Evolutionary conservation across 2,888 invertebrate species (phyloP), one percentile per base, ranked within the genome.

Genomic region (Troides helena): DNA sequence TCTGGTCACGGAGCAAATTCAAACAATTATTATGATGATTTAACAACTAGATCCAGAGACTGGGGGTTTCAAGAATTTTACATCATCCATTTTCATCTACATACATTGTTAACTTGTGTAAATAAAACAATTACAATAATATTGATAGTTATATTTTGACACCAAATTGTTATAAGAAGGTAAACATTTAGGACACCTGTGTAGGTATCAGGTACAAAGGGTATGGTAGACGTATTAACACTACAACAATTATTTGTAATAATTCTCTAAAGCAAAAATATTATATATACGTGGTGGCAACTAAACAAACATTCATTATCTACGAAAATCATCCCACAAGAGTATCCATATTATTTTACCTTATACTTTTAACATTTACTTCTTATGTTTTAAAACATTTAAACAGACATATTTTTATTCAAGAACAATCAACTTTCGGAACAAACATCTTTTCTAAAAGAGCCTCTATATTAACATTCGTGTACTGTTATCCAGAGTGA

Each of bases 211-310:
- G 30, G 30, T 30, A 30, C 30, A 3, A 30, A 30, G 5, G 4
- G 30, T 30, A 39, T 39, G 39, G 39, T 39, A 39, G 8, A 10
- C 10, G 10, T 39, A 21, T 21, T 21, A 21, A 21, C 21, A 14
- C 14, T 14, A 14, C 46, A 14, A 46, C 46, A 46, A 12, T 36
- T n/a, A 30, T 36, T 17, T 25, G 5, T 61, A 21, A 25, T 30
- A 43, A 36, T n/a, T 25, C 53, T 63, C 18, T 46, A 12, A 56
- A 50, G n/a, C 21, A 58, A 25, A 18, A 65, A n/a, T 65, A 39
- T 43, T 23, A 36, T 43, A 18, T 21, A 21, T 21, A 21, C 21
- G 57, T 58, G 23, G 21, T 18, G 14, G 50, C 12, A 30, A 57
- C 1, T 25, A 59, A 59, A 59, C 25, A 23, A 59, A 7, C 25